Percentiles rank a stretch among this genome's conserved stretches.
phyloP scores from a whole-genome alignment of 2,888 invertebrate species.

The Drosophila merina region DNA sequence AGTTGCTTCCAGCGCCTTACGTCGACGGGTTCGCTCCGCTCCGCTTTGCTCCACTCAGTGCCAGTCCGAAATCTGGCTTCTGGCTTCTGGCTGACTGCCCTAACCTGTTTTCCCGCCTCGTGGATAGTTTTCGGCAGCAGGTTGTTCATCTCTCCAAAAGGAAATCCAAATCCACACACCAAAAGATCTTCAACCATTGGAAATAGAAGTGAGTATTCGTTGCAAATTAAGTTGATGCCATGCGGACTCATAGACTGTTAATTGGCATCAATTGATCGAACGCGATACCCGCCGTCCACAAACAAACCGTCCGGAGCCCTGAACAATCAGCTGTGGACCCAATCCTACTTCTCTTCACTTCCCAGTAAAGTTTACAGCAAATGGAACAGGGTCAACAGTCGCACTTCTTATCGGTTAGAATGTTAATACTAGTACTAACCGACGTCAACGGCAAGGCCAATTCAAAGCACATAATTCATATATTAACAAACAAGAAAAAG shows the following conservation, averaged over 20 bases:
- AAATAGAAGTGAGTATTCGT: constrained; percentile 18
- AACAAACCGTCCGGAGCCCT: constrained; percentile 6
- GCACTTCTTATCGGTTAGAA: constrained; percentile 21
- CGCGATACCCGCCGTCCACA: constrained; percentile 21
- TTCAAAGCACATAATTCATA: constrained; percentile 2
- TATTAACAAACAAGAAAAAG: constrained; percentile 13
- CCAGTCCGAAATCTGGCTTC: neutral
- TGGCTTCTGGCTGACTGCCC: neutral
- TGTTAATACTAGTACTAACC: constrained; percentile 14
- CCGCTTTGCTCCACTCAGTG: constrained; percentile 3
- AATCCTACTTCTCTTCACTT: constrained; percentile 8
- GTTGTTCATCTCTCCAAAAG: constrained; percentile 6
- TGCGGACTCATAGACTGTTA: constrained; percentile 17
- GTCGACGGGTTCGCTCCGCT: constrained; percentile 36
- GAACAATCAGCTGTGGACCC: constrained; percentile 23
- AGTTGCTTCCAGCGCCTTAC: constrained; percentile 33
- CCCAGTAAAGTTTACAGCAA: neutral
- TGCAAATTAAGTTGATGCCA: constrained; percentile 8
- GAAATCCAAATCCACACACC: neutral
- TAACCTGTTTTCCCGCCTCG: constrained; percentile 34
- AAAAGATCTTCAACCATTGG: too few species aligned
- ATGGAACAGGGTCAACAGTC: constrained; percentile 28
- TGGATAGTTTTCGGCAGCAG: constrained; percentile 35
- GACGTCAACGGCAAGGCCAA: constrained; percentile 32
- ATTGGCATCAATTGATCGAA: constrained; percentile 38